Conservation (phyloP, 2,888 invertebrate genomes). For the Brachylomia viminalis region DNA sequence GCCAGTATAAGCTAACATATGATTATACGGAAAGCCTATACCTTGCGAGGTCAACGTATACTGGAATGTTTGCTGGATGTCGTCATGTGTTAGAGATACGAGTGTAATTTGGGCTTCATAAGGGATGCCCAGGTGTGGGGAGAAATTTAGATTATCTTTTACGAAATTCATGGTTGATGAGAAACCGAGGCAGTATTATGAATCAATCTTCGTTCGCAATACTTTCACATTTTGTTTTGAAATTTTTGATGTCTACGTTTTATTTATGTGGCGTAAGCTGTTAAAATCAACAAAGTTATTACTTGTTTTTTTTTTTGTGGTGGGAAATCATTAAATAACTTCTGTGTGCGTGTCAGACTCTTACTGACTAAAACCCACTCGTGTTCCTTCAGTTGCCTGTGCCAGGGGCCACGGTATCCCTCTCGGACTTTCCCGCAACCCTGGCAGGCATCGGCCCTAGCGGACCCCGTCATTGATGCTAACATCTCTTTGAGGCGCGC, state of each 20-base stretch:
- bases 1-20: neutral
- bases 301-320: too few species aligned
- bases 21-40: neutral
- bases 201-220: conserved; percentile 51
- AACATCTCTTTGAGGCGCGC: too few species aligned
- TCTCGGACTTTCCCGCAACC: too few species aligned
- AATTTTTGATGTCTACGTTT: neutral
- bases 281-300: neutral
- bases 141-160: conserved; percentile 70
- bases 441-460: too few species aligned
- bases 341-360: too few species aligned
- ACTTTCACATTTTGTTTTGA: conserved; percentile 29
- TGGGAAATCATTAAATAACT: too few species aligned
- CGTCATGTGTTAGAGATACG: conserved; percentile 2
- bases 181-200: conserved; percentile 48
- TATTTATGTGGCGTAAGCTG: neutral
- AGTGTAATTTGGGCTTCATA: conserved; percentile 47
- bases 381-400: too few species aligned
- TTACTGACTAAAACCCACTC: too few species aligned
- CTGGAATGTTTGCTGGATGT: conserved; percentile 1
- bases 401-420: too few species aligned
- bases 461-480: too few species aligned
- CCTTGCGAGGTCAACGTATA: neutral
- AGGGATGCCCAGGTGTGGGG: conserved; percentile 68
- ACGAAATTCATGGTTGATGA: conserved; percentile 62